Evolutionary conservation across 2,797 vertebrate species (phyloP), one percentile per base, ranked within the genome.

Genomic region (Sandelia bainsii): DNA sequence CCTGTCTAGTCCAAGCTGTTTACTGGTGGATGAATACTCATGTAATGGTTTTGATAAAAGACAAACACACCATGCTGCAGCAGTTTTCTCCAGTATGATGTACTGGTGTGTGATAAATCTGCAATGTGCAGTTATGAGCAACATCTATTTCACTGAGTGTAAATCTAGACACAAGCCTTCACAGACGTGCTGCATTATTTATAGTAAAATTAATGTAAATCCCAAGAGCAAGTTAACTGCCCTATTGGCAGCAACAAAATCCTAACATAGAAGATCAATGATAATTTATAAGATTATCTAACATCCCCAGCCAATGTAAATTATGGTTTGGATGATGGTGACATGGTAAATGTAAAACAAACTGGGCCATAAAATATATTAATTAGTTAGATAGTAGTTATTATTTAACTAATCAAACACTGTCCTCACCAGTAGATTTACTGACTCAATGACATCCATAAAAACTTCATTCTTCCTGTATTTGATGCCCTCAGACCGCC

Each of bases 401-500:
- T 14, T n/a, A 6, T 40, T 45, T 45, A 45, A 45, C 19, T 44
- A 48, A 54, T 16, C 22, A 69, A 80, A 17, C 12, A 44, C 9
- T 29, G 29, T 64, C 44, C 94, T 92, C 70, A 96, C 95, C 93
- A 96, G 80, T 8, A 96, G 89, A 84, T 96, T 96, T 14, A 96
- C 94, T 0, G 95, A 96, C 87, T 96, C 95, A 8, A 96, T 95
- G 56, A 96, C 94, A 8, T 96, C 95, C 93, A 96, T 95, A 63
- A 96, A 96, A 61, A 96, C 95, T 86, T 96, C 95, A 45, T 96
- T 96, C 86, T 95, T 96, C 75, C 95, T 92, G 87, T 96, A 96
- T 84, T 94, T 96, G 86, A 96, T 94, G 76, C 95, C 95, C 83
- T 96, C 95, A 39, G 94, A 95, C 62, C 95, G 86, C 95, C 95